These are phyloP conservation scores for Sinocyclocheilus maitianheensis DNA, from an alignment of 2,113 vertebrate genomes.

Conservation along the genomic window DNA sequence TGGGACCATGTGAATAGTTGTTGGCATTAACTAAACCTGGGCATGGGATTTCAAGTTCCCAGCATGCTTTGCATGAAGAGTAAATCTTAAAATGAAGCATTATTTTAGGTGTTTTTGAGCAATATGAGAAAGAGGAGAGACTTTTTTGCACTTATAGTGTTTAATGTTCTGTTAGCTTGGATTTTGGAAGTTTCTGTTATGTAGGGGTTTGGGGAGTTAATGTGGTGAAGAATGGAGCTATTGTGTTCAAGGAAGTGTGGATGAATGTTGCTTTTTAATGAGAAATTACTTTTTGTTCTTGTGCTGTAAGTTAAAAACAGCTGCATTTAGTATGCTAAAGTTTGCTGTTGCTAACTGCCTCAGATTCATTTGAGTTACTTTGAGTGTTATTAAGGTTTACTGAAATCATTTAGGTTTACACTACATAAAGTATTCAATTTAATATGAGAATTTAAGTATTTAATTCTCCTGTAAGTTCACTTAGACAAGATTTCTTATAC, in stretches of 20 bases:
- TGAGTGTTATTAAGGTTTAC: not conserved
- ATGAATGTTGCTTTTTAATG: not conserved
- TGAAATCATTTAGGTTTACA: not conserved
- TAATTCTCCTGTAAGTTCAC: not conserved
- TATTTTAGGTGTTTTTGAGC: not conserved
- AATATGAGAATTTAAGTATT: too few relatives aligned
- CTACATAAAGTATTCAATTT: too few relatives aligned
- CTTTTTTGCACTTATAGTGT: not conserved
- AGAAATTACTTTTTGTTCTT: not conserved
- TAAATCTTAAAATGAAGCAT: not conserved
- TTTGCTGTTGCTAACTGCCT: not conserved
- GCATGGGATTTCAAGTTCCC: not conserved
- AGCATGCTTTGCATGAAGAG: not conserved
- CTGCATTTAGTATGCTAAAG: not conserved
- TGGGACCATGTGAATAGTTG: not conserved
- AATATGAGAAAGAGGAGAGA: not conserved
- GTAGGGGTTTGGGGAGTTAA: not conserved
- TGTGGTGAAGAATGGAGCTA: not conserved
- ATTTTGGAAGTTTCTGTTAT: not conserved
- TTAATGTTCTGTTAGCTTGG: not conserved
- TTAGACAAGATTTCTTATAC: not conserved
- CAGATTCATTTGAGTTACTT: not conserved
- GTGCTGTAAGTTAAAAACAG: not conserved
- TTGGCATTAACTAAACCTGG: not conserved
- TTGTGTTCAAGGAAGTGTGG: not conserved